Evolutionary conservation across 1,140 invertebrate genomes (phyloP).

Genomic region (Tetranychus urticae): DNA sequence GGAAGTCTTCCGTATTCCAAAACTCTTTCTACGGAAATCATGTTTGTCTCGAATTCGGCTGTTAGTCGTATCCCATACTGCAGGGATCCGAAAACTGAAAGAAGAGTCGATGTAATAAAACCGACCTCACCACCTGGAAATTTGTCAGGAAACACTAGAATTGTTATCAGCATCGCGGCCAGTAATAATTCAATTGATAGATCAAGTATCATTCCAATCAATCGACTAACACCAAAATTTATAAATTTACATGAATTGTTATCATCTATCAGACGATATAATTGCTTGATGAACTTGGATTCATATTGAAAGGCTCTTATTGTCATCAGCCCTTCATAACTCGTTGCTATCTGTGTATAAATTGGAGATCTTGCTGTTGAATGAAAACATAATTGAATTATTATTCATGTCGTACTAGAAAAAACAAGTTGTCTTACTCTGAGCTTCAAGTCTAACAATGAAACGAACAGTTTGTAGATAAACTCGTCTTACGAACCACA

Average conservation of each 20-base stretch:
- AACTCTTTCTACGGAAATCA: slow-evolving; percentile 45
- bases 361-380: slow-evolving; percentile 22
- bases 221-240: slow-evolving; percentile 44
- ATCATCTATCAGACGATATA: slow-evolving; percentile 46
- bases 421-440: not conserved
- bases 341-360: slow-evolving; percentile 26
- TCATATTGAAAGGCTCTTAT: slow-evolving; percentile 23
- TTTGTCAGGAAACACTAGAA: slow-evolving; percentile 3
- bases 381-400: not conserved
- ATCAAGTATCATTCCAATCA: slow-evolving; percentile 59
- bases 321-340: slow-evolving; percentile 25
- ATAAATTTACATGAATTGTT: slow-evolving; percentile 45
- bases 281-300: slow-evolving; percentile 55
- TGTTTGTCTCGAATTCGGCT: slow-evolving; percentile 51
- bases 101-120: slow-evolving; percentile 46
- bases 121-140: slow-evolving; percentile 39
- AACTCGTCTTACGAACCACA: not conserved
- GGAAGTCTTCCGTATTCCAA: slow-evolving; percentile 30
- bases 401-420: no score
- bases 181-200: slow-evolving; percentile 42
- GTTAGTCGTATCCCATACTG: slow-evolving; percentile 59
- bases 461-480: not conserved
- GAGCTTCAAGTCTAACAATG: not conserved
- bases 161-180: slow-evolving; percentile 18
- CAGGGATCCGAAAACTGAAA: slow-evolving; percentile 44